Evolutionary conservation across 1,140 invertebrate species (phyloP), one percentile per base, ranked within the genome.

Genomic region (Ganaspis sp.): DNA sequence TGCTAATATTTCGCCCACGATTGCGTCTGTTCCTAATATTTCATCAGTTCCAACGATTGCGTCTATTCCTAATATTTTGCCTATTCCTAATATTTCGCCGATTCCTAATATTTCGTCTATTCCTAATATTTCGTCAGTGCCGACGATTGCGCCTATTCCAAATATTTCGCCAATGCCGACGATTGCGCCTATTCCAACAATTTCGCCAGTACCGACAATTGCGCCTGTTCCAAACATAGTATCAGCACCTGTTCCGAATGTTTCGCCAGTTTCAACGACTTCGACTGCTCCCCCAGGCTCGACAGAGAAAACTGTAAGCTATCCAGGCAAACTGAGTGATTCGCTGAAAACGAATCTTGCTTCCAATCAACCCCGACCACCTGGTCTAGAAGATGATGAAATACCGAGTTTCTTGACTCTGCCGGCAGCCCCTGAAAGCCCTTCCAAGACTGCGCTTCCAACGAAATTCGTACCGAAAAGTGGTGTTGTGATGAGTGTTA

Each of bases 301-400:
- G 19, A 6, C 26, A 9, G 58, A 64, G 23, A 29, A 64, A 12
- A 64, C 4, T 4, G 29, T 64, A 64, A 64, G 12, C 23, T 64
- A 29, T 64, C 23, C 58, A 64, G 1, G 21, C 21, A 12, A 26
- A 84, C 81, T 9, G 64, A 23, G 19, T 26, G 83, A 85, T 38
- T 4, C 80, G 0, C 79, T 83, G 19, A 85, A 85, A 15, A 82
- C 80, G 23, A 81, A 37, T 21, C 75, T 85, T 8, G 74, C 79
- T 0, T 64, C 75, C 0, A 87, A 89, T 11, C 89, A 89, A 21
- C 86, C 89, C 0, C 89, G 88, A 78, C 87, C 89, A 0, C 88
- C 87, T 0, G 88, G 86, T n/a, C 78, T 87, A 26, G 88, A 87
- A 6, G 88, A 89, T 17, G 87, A 89, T 26, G 87, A 89, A 3